These are phyloP conservation scores for Caenorhabditis latens DNA, from an alignment of 1,140 invertebrate genomes.

Conservation along the genomic window DNA sequence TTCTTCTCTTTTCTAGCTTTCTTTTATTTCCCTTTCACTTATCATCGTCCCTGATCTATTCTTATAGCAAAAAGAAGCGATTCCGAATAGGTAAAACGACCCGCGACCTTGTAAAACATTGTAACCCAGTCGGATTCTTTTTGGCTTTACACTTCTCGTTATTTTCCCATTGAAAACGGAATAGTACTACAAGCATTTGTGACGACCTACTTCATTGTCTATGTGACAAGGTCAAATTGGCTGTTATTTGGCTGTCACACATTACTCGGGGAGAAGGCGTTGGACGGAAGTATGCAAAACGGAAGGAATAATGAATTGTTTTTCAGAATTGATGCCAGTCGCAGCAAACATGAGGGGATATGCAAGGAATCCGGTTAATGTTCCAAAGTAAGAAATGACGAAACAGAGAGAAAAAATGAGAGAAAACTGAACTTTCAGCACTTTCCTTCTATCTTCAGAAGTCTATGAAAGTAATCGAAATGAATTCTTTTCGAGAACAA, in stretches of 20 bases:
- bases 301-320: slow-evolving; percentile 12
- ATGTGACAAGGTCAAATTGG: slow-evolving; percentile 51
- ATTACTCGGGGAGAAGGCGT: background rate
- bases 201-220: slow-evolving; percentile 54
- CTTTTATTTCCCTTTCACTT: slow-evolving; percentile 13
- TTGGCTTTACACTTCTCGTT: slow-evolving; percentile 15
- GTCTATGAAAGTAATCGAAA: background rate
- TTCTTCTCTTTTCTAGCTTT: background rate
- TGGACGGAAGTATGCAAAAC: slow-evolving; percentile 8
- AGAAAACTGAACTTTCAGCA: background rate
- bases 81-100: background rate
- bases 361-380: slow-evolving; percentile 26
- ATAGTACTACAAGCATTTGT: slow-evolving; percentile 4
- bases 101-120: slow-evolving; percentile 36
- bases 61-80: background rate
- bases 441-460: slow-evolving; percentile 13
- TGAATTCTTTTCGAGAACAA: background rate
- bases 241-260: slow-evolving; percentile 48
- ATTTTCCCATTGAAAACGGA: slow-evolving; percentile 9
- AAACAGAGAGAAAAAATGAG: no score
- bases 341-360: slow-evolving; percentile 42
- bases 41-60: slow-evolving; percentile 44
- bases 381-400: slow-evolving; percentile 11
- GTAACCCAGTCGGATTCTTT: slow-evolving; percentile 24
- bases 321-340: slow-evolving; percentile 42